These are phyloP conservation scores for Amblyjoppa proteus DNA, from an alignment of 2,888 invertebrate species.

Conservation along the genomic window DNA sequence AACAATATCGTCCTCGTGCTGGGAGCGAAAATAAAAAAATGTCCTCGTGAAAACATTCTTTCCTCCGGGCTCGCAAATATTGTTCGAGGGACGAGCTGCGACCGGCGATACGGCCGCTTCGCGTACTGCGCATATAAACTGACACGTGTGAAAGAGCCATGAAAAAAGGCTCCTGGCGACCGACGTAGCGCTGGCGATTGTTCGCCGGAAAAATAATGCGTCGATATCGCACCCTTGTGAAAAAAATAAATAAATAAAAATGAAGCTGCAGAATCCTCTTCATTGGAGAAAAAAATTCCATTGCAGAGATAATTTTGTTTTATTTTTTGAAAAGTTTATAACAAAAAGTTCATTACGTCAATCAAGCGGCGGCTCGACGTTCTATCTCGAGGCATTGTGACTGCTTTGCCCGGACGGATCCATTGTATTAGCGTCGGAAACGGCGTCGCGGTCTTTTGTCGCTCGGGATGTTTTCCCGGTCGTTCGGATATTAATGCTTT, in stretches of 20 bases:
- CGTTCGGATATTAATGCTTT: constrained; percentile 49
- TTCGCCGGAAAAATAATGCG: neutral
- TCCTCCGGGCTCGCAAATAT: neutral
- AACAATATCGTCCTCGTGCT: neutral
- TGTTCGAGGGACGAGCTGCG: neutral
- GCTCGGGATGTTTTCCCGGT: neutral
- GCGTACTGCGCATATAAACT: neutral
- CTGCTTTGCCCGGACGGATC: neutral
- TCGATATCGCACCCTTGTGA: neutral
- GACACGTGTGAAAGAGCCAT: neutral
- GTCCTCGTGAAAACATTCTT: neutral
- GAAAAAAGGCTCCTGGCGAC: neutral
- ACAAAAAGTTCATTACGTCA: constrained; percentile 26
- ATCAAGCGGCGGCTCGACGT: constrained; percentile 6
- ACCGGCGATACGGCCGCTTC: neutral
- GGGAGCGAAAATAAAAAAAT: neutral
- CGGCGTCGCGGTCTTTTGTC: constrained; percentile 30
- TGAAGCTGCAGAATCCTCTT: neutral
- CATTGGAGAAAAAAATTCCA: neutral
- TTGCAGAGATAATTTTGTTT: neutral
- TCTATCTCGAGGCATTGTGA: constrained; percentile 16
- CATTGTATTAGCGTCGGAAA: constrained; percentile 52
- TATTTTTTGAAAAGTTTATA: neutral
- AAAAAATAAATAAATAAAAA: neutral
- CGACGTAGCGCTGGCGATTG: neutral